Evolutionary conservation across 2,797 vertebrate species (phyloP).

Genomic region (Gorsachius magnificus): DNA sequence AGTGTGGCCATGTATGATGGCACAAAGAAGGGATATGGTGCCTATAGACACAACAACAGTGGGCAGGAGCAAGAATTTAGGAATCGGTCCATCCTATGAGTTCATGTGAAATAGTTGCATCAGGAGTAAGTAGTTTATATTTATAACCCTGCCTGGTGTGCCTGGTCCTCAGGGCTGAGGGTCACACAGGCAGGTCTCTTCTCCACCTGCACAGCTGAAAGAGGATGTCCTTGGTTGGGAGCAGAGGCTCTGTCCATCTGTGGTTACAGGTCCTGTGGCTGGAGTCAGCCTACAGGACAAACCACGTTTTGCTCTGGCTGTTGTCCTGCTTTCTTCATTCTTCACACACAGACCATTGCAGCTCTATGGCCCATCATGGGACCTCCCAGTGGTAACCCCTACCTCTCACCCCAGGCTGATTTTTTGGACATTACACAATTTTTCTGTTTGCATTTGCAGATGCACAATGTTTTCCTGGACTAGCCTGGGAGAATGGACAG

Average conservation of each 20-base stretch:
- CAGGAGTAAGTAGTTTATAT: not conserved
- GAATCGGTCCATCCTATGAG: not conserved
- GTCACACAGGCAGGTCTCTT: not conserved
- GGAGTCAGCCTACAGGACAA: not conserved
- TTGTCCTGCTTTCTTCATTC: not conserved
- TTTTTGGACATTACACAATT: not conserved
- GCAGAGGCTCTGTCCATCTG: not conserved
- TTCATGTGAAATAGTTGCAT: not conserved
- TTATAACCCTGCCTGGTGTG: not conserved
- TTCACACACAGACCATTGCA: not conserved
- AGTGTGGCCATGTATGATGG: rapidly evolving
- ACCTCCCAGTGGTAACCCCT: not conserved
- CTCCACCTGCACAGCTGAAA: not conserved
- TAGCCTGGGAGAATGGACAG: not conserved
- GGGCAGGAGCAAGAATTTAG: not conserved
- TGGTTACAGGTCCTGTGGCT: not conserved
- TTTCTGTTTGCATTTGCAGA: not conserved
- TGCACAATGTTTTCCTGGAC: not conserved
- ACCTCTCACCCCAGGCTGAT: not conserved
- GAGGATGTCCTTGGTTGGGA: not conserved
- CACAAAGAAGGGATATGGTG: not conserved
- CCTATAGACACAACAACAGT: not conserved
- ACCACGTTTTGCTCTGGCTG: not conserved
- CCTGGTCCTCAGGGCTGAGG: not conserved
- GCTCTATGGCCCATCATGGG: too few species aligned